These are phyloP conservation scores for Bombus confusus DNA, from an alignment of 1,140 invertebrate species.

Conservation along the genomic window DNA sequence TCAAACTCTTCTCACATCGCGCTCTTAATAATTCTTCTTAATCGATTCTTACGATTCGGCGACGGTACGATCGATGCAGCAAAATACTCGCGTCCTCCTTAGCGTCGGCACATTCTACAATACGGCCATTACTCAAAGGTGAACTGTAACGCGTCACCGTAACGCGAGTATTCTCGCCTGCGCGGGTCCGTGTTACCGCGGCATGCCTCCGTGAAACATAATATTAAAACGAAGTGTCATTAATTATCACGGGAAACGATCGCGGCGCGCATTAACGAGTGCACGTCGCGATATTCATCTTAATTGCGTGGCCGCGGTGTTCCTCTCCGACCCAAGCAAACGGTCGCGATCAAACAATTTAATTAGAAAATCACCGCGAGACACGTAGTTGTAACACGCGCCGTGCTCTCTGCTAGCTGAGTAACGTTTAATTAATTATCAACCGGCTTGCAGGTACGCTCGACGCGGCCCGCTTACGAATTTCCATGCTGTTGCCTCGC, in stretches of 20 bases:
- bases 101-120: no score
- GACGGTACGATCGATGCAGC: no score
- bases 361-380: constrained; percentile 33
- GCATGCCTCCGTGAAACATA: not conserved
- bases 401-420: no score
- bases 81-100: no score
- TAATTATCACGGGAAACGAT: constrained; percentile 24
- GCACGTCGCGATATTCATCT: constrained; percentile 2
- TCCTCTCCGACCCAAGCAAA: not conserved
- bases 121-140: no score
- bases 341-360: constrained; percentile 18
- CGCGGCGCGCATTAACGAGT: constrained; percentile 3
- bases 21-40: not conserved
- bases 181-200: no score
- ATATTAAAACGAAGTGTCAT: constrained; percentile 17
- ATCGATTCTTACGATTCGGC: not conserved
- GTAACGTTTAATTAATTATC: constrained; percentile 52
- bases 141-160: not conserved
- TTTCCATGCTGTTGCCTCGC: constrained; percentile 20
- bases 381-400: not conserved
- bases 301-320: constrained; percentile 11
- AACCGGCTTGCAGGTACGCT: not conserved
- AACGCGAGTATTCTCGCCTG: not conserved
- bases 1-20: not conserved
- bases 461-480: constrained; percentile 4